phyloP scores from a whole-genome alignment of 1,140 invertebrate species.

The Lordiphosa mommai region DNA sequence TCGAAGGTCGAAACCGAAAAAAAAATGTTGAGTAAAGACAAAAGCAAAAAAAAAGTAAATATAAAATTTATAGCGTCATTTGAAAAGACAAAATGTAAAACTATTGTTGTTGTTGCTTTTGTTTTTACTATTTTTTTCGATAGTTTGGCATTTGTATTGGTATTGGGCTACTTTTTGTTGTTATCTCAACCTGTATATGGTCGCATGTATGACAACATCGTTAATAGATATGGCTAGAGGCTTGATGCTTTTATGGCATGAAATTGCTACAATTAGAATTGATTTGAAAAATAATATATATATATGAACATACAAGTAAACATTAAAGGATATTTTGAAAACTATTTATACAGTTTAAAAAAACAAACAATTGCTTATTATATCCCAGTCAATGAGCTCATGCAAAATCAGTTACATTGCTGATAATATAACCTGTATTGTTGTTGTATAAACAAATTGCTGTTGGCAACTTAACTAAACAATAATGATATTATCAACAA shows the following conservation, averaged over 20 bases:
- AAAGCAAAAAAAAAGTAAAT: conserved; percentile 14
- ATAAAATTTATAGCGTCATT: conserved; percentile 29
- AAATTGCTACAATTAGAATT: conserved; percentile 31
- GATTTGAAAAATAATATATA: conserved; percentile 14
- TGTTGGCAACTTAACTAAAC: not conserved
- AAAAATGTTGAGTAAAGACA: conserved; percentile 14
- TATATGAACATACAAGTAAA: not conserved
- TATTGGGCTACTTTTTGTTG: conserved; percentile 7
- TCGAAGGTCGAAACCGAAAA: conserved; percentile 37
- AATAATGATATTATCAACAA: conserved; percentile 1
- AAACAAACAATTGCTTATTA: too few relatives aligned
- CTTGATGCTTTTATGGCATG: conserved; percentile 13
- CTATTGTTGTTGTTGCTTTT: conserved; percentile 12
- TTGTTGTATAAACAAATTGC: conserved; percentile 9
- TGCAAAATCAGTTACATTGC: not conserved
- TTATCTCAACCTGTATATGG: conserved; percentile 29
- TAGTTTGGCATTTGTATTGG: conserved; percentile 1
- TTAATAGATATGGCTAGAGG: conserved; percentile 20
- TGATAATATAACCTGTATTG: conserved; percentile 8
- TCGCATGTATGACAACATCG: conserved; percentile 48
- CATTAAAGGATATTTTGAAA: too few relatives aligned
- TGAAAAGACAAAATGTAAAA: conserved; percentile 24
- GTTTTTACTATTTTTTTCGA: conserved; percentile 7
- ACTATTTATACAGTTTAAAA: too few relatives aligned
- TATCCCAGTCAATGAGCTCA: too few relatives aligned